These are phyloP conservation scores for Drosophila nikananu DNA, from an alignment of 1,140 invertebrate genomes.

Conservation along the genomic window DNA sequence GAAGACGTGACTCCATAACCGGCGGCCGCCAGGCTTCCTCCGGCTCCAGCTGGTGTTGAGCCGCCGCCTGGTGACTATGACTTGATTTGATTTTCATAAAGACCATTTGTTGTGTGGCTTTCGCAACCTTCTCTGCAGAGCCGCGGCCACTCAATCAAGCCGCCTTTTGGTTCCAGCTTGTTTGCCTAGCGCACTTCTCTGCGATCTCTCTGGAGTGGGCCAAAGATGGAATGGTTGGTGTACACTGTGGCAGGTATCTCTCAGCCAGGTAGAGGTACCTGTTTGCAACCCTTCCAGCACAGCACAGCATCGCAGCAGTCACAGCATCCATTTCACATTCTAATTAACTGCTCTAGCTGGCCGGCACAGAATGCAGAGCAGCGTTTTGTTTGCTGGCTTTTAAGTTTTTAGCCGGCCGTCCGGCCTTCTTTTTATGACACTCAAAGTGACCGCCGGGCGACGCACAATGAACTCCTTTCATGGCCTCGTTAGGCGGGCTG, in stretches of 20 bases:
- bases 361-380: conserved; percentile 74
- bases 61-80: conserved; percentile 69
- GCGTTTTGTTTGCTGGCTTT: conserved; percentile 77
- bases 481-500: conserved; percentile 75
- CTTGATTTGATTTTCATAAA: conserved; percentile 82
- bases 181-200: conserved; percentile 74
- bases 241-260: conserved; percentile 10
- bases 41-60: conserved; percentile 26
- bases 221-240: conserved; percentile 33
- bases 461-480: conserved; percentile 82
- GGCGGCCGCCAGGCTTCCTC: conserved; percentile 10
- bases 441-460: conserved; percentile 77
- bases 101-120: conserved; percentile 40
- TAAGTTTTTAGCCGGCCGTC: conserved; percentile 48
- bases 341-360: conserved; percentile 83
- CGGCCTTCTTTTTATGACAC: conserved; percentile 68
- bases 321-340: conserved; percentile 61
- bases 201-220: conserved; percentile 32
- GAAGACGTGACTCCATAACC: conserved; percentile 59
- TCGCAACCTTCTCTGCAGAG: conserved; percentile 35
- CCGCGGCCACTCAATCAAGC: conserved; percentile 75
- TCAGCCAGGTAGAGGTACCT: conserved; percentile 27
- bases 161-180: conserved; percentile 68
- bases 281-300: conserved; percentile 14
- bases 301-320: neutral